phyloP scores from a whole-genome alignment of 2,797 vertebrate species.

The Eurystomus glaucurus region DNA sequence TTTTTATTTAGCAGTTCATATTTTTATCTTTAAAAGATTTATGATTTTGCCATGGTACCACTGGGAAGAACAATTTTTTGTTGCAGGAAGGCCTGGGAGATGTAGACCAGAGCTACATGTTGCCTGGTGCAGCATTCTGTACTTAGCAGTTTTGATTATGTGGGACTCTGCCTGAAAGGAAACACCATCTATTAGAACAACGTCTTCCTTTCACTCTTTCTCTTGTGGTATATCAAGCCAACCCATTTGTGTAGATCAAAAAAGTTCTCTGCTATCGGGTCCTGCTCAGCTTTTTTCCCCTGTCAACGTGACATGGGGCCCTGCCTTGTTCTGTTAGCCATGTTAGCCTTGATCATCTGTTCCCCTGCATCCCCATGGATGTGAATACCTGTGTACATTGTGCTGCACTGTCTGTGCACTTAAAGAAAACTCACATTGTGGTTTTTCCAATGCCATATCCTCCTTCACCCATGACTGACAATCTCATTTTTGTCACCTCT shows the following conservation, averaged over 20 bases:
- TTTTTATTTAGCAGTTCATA: not conserved
- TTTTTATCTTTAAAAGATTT: not conserved
- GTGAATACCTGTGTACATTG: not conserved
- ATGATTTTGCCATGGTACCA: not conserved
- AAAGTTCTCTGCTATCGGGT: not conserved
- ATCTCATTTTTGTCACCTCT: not conserved
- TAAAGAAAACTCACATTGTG: not conserved
- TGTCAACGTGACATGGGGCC: fast-evolving
- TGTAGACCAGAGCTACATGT: fast-evolving
- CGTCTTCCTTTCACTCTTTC: not conserved
- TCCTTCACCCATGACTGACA: not conserved
- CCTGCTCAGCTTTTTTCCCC: not conserved
- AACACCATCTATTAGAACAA: not conserved
- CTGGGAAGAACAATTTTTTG: not conserved
- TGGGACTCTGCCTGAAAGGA: not conserved
- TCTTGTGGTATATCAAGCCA: not conserved
- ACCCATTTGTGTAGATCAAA: not conserved
- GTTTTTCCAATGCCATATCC: not conserved
- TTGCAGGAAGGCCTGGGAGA: not conserved
- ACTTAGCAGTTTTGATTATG: not conserved
- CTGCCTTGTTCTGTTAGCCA: not conserved
- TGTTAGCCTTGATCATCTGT: not conserved
- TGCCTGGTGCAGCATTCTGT: not conserved
- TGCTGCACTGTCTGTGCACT: not conserved
- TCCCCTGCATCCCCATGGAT: not conserved